phyloP scores from a whole-genome alignment of 1,140 invertebrate genomes.

The Chrysopa pallens region DNA sequence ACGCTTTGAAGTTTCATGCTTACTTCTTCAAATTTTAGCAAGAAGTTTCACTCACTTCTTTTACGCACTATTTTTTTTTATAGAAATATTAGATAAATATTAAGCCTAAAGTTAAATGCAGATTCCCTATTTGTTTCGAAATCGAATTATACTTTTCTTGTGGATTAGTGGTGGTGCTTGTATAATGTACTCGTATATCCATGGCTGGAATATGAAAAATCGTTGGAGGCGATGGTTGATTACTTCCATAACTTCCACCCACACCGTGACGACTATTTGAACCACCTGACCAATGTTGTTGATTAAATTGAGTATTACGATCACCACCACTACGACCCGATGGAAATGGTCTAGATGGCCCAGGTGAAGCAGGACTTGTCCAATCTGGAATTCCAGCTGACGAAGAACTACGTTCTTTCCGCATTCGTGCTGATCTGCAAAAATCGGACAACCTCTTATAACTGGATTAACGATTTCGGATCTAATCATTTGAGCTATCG shows the following conservation, averaged over 20 bases:
- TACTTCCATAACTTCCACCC: slow-evolving; percentile 38
- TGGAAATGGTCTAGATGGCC: slow-evolving; percentile 24
- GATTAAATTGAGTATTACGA: slow-evolving; percentile 1
- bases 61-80: neutral
- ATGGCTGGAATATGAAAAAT: slow-evolving; percentile 90
- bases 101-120: neutral
- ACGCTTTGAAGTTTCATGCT: too few relatives aligned
- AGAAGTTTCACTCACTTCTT: too few relatives aligned
- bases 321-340: slow-evolving; percentile 21
- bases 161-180: neutral
- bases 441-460: too few relatives aligned
- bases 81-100: neutral
- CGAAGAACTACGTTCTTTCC: slow-evolving; percentile 48
- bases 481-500: too few relatives aligned
- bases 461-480: too few relatives aligned
- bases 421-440: slow-evolving; percentile 37
- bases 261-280: slow-evolving; percentile 25
- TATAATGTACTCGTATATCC: slow-evolving; percentile 71
- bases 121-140: neutral
- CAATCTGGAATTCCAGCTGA: slow-evolving; percentile 44
- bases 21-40: too few relatives aligned
- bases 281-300: slow-evolving; percentile 17
- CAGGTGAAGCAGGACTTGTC: neutral
- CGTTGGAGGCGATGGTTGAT: slow-evolving; percentile 33
- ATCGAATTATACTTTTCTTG: slow-evolving; percentile 13